These are phyloP conservation scores for Anthonomus grandis DNA, from an alignment of 1,140 invertebrate species.

Conservation along the genomic window DNA sequence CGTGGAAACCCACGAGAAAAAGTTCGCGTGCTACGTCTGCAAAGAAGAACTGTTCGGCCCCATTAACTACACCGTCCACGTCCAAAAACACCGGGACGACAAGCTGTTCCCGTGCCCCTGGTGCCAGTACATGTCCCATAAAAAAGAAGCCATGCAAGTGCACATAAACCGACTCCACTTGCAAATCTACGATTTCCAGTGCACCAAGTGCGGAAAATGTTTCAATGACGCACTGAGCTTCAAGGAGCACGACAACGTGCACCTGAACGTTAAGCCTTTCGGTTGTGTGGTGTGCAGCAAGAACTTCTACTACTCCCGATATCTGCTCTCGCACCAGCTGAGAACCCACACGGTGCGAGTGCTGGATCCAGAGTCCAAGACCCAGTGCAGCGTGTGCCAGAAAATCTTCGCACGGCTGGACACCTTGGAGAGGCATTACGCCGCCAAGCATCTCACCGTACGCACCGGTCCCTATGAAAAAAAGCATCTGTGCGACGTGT, in stretches of 20 bases:
- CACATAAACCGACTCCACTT: slow-evolving; percentile 39
- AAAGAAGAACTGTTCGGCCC: slow-evolving; percentile 29
- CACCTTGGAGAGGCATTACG: slow-evolving; percentile 52
- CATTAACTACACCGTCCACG: slow-evolving; percentile 35
- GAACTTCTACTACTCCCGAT: slow-evolving; percentile 58
- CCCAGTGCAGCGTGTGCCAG: slow-evolving; percentile 46
- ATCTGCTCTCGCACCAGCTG: slow-evolving; percentile 43
- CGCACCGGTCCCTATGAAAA: slow-evolving; percentile 41
- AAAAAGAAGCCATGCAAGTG: slow-evolving; percentile 32
- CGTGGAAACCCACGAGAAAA: slow-evolving; percentile 42
- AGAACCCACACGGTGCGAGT: slow-evolving; percentile 49
- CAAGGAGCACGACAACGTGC: slow-evolving; percentile 60
- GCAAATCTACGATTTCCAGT: slow-evolving; percentile 49
- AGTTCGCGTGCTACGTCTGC: slow-evolving; percentile 32
- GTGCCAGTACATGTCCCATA: slow-evolving; percentile 32
- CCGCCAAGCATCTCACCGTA: slow-evolving; percentile 51
- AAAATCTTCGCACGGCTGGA: slow-evolving; percentile 50
- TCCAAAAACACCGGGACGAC: slow-evolving; percentile 32
- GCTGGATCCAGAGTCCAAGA: slow-evolving; percentile 32
- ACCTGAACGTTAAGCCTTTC: slow-evolving; percentile 65
- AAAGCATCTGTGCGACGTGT: slow-evolving; percentile 54
- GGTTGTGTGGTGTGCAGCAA: slow-evolving; percentile 62
- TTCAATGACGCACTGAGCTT: slow-evolving; percentile 44
- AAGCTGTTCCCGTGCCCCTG: slow-evolving; percentile 34
- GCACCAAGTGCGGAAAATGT: slow-evolving; percentile 53